Evolutionary conservation across 1,140 invertebrate genomes (phyloP).

Genomic region (Charaxes varanes): DNA sequence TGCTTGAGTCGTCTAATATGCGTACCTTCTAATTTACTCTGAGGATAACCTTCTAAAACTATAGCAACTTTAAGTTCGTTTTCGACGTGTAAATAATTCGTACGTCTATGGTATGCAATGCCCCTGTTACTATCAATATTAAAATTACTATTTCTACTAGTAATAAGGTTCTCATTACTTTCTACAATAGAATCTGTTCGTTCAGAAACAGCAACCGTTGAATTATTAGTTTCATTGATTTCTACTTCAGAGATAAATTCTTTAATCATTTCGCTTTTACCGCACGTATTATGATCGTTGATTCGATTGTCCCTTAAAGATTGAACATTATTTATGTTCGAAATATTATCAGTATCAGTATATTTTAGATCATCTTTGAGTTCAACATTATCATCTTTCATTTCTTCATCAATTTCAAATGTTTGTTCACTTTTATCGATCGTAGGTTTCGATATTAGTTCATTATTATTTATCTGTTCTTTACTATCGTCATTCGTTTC

Average conservation of each 20-base stretch:
- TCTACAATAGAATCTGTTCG: constrained; percentile 40
- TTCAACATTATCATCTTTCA: too few species aligned
- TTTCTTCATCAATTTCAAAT: constrained; percentile 1
- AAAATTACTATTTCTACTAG: constrained; percentile 39
- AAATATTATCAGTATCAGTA: too few species aligned
- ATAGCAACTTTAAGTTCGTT: constrained; percentile 54
- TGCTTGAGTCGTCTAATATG: constrained; percentile 51
- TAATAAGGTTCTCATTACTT: constrained; percentile 39
- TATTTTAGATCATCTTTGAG: too few species aligned
- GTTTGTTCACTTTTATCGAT: constrained; percentile 7
- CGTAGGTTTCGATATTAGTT: too few species aligned
- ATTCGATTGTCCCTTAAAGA: too few species aligned
- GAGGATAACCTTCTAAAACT: constrained; percentile 52
- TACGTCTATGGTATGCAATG: constrained; percentile 57
- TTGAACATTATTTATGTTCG: too few species aligned
- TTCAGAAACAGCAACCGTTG: constrained; percentile 31
- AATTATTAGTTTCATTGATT: constrained; percentile 22
- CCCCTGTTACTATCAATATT: constrained; percentile 56
- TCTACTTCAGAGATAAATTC: constrained; percentile 19
- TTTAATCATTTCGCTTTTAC: too few species aligned
- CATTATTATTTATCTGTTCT: too few species aligned
- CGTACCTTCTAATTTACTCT: constrained; percentile 53
- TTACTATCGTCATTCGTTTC: too few species aligned
- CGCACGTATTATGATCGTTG: too few species aligned
- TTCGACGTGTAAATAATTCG: constrained; percentile 59